Evolutionary conservation across 2,888 invertebrate genomes (phyloP).

Genomic region (Amblyjoppa proteus): DNA sequence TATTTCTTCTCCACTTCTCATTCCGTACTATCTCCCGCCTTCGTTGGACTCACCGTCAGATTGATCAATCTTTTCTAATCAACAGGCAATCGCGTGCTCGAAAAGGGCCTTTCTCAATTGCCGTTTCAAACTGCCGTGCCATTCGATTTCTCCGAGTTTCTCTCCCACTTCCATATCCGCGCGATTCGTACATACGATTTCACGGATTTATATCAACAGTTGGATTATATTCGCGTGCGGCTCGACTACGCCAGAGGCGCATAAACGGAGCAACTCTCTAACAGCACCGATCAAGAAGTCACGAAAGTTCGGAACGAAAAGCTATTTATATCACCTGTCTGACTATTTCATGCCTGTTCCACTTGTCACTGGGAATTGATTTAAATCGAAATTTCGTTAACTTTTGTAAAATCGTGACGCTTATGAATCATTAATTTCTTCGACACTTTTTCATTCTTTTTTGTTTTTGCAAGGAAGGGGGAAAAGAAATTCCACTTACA

Average conservation of each 20-base stretch:
- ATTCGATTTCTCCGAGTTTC: conserved; percentile 27
- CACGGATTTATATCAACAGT: conserved; percentile 2
- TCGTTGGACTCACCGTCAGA: conserved; percentile 39
- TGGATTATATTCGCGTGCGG: conserved; percentile 48
- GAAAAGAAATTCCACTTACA: background rate
- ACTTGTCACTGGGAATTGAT: background rate
- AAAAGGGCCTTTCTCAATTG: conserved; percentile 22
- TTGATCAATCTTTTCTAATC: conserved; percentile 69
- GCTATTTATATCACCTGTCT: background rate
- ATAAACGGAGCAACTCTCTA: background rate
- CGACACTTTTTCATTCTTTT: background rate
- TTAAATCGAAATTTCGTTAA: conserved; percentile 3
- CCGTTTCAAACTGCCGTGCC: conserved; percentile 20
- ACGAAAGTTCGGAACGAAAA: background rate
- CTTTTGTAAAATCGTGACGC: background rate
- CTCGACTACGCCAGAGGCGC: background rate
- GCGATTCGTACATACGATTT: background rate
- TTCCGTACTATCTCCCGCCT: conserved; percentile 23
- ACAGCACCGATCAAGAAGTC: background rate
- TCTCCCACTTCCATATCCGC: background rate
- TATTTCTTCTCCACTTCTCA: conserved; percentile 36
- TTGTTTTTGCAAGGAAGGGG: background rate
- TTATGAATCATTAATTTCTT: background rate
- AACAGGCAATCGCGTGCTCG: conserved; percentile 72
- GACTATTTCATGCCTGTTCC: background rate